phyloP scores from a whole-genome alignment of 2,797 vertebrate species.

The Phaenicophaeus curvirostris region DNA sequence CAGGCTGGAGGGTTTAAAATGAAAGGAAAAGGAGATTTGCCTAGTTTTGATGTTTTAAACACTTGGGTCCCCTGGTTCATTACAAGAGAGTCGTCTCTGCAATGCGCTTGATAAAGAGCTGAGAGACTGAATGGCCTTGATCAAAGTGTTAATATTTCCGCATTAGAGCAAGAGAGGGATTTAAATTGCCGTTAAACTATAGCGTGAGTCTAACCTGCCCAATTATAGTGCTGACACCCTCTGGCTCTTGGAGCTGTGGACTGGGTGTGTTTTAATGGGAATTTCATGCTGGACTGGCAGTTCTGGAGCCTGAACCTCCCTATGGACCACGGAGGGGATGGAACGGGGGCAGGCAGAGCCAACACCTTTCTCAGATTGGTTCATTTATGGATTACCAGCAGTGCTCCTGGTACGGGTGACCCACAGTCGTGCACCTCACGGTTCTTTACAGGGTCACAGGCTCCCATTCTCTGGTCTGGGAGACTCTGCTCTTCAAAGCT shows the following conservation, averaged over 20 bases:
- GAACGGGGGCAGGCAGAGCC: not conserved
- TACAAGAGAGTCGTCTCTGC: not conserved
- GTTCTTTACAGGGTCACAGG: no score
- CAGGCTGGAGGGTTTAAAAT: not conserved
- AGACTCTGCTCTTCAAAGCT: no score
- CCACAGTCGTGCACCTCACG: accelerated
- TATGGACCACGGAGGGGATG: not conserved
- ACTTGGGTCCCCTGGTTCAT: not conserved
- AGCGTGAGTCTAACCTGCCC: not conserved
- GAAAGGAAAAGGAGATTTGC: not conserved
- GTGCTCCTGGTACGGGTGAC: not conserved
- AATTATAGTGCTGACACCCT: not conserved
- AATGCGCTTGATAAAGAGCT: not conserved
- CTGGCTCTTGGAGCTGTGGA: not conserved
- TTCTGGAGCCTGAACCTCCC: not conserved
- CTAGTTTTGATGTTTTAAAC: not conserved
- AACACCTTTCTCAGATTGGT: not conserved
- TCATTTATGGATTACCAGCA: not conserved
- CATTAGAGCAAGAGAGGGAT: not conserved
- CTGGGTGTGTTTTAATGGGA: not conserved
- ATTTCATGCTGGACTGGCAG: not conserved
- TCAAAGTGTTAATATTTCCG: not conserved
- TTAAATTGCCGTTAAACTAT: not conserved
- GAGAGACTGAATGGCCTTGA: not conserved
- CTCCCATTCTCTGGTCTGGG: not conserved